Base-by-base conservation (phyloP, 2,113 vertebrate species). In the Strix aluco region DNA sequence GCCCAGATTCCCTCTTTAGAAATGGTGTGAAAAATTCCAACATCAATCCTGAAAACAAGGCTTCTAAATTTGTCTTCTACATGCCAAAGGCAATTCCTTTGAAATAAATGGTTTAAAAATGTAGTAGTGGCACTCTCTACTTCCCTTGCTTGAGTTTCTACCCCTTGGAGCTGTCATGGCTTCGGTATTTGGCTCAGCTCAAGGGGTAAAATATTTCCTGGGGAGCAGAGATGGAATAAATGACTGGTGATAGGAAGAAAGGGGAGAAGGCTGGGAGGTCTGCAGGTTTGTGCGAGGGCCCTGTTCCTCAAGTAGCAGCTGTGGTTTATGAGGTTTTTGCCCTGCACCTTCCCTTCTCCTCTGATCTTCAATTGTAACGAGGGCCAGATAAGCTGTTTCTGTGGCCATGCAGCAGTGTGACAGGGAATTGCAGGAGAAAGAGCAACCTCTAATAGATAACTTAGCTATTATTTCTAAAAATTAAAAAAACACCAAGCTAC, bases 71-170 rank as follows among this genome's bases (percentile, higher is more conserved):
- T 63, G 3, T 36, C 61, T 69, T 67, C 38, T 46, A 3, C 21
- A 8, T 63, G 61, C 13, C 42, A 63, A 75, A 85, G 40, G n/a
- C 51, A 81, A 38, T 59, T 66, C 1, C 66, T 54, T 14, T 79
- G 29, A 74, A 74, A 75, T 29, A 2, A 81, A 25, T 8, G 36
- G 26, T 13, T 92, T n/a, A 15, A 73, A 81, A 85, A 66, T 2
- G 2, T 2, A 22, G 8, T 8, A 3, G 2, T 42, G 11, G 19
- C 15, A 63, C 8, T 46, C 23, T 55, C 34, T 32, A 2, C 29
- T 77, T 55, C 36, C 15, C 20, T 87, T 47, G 47, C 8, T 7
- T 29, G 62, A 40, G 13, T 42, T 82, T 90, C 55, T 54, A 49
- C 17, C 27, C 47, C 47, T 71, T 42, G 34, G 58, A 75, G 20